These are phyloP conservation scores for Ptilonorhynchus violaceus DNA, from an alignment of 2,113 vertebrate species.

Conservation along the genomic window DNA sequence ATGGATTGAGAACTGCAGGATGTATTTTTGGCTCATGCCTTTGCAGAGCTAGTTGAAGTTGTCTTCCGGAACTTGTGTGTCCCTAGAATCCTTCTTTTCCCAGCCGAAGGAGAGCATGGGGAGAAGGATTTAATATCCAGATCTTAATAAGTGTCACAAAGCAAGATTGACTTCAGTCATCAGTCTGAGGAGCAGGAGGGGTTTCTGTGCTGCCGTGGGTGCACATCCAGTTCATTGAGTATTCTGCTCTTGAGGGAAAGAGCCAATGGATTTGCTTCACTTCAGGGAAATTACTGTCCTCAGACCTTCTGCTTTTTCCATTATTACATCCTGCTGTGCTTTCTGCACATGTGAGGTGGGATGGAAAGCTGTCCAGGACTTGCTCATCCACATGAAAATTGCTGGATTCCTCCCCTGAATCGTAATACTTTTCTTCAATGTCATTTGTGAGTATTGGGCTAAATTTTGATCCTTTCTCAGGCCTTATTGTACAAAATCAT, in stretches of 20 bases:
- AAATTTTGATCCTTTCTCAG: not conserved
- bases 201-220: not conserved
- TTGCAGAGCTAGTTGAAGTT: not conserved
- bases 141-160: not conserved
- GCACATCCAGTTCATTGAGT: not conserved
- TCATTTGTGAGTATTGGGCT: not conserved
- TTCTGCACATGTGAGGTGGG: not conserved
- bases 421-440: not conserved
- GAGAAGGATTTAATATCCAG: not conserved
- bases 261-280: not conserved
- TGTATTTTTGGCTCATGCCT: not conserved
- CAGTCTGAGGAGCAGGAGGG: not conserved
- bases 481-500: not conserved
- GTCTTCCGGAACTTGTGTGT: not conserved
- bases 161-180: not conserved
- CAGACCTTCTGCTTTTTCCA: not conserved
- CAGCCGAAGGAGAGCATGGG: not conserved
- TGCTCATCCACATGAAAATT: not conserved
- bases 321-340: not conserved
- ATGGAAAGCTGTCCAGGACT: not conserved
- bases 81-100: not conserved
- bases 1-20: not conserved
- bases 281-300: not conserved
- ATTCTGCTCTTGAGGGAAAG: not conserved
- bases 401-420: not conserved